Conservation (phyloP, 2,113 vertebrate genomes). For the Corvus hawaiiensis region DNA sequence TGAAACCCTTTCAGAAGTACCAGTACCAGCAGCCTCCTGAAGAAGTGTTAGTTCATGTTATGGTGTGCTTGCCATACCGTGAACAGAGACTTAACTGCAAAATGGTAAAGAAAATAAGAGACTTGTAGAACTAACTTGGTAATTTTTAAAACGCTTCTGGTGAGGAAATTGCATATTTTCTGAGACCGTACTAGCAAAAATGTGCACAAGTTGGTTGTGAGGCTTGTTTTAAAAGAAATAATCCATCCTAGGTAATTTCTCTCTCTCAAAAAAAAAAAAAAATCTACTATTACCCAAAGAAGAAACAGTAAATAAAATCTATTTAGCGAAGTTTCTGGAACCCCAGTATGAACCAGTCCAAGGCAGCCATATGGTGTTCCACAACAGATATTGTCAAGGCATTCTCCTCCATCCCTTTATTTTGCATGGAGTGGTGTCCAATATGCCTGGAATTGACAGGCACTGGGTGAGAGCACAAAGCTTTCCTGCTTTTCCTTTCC, state of each 20-base stretch:
- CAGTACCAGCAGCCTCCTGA: background rate
- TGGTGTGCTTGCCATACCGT: accelerated
- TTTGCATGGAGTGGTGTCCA: background rate
- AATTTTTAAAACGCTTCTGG: background rate
- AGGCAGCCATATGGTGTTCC: background rate
- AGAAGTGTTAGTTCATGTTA: background rate
- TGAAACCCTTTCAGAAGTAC: background rate
- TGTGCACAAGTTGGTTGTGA: background rate
- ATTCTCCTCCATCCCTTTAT: background rate
- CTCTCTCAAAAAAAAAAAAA: background rate
- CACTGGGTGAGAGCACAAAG: background rate
- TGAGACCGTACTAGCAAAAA: background rate
- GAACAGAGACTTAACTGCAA: background rate
- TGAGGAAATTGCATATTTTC: background rate
- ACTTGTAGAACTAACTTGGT: background rate
- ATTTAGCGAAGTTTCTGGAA: background rate
- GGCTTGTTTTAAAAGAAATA: background rate
- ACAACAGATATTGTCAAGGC: accelerated
- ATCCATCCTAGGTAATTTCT: background rate
- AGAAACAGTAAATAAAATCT: background rate
- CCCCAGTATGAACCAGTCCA: background rate
- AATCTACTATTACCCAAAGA: background rate
- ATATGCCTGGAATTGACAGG: background rate
- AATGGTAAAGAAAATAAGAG: background rate
- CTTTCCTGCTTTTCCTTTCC: background rate